phyloP scores from a whole-genome alignment of 2,888 invertebrate species.

The Aleiodes leptofemur region DNA sequence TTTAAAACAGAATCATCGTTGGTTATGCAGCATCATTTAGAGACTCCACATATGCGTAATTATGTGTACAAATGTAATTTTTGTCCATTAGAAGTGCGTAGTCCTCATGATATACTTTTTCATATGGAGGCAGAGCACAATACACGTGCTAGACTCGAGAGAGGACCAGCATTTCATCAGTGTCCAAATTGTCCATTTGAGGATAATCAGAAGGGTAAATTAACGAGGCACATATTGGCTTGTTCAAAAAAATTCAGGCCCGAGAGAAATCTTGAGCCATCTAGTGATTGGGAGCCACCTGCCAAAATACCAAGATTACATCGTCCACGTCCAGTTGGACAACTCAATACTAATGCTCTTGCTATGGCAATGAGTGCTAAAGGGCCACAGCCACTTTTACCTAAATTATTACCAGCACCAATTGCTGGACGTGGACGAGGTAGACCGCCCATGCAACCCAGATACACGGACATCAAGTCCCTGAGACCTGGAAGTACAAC shows the following conservation, averaged over 20 bases:
- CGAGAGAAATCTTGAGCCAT: conserved; percentile 90
- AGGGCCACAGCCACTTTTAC: conserved; percentile 74
- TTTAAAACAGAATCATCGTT: conserved; percentile 92
- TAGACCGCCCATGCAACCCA: conserved; percentile 74
- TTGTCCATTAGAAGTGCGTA: conserved; percentile 87
- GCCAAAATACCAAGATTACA: conserved; percentile 91
- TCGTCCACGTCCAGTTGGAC: conserved; percentile 70
- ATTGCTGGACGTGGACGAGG: conserved; percentile 74
- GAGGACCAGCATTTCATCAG: conserved; percentile 91
- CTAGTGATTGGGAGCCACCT: conserved; percentile 94
- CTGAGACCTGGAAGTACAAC: conserved; percentile 67
- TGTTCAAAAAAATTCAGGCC: conserved; percentile 94
- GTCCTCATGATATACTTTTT: conserved; percentile 90
- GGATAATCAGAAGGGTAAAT: conserved; percentile 93
- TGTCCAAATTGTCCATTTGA: conserved; percentile 96
- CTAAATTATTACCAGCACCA: conserved; percentile 74
- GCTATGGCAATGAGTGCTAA: conserved; percentile 72
- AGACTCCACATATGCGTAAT: conserved; percentile 94
- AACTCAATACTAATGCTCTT: conserved; percentile 66
- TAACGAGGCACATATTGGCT: conserved; percentile 90
- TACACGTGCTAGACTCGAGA: conserved; percentile 87
- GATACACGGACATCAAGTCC: conserved; percentile 70
- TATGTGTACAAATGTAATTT: conserved; percentile 91
- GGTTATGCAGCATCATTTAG: conserved; percentile 90
- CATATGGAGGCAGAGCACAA: conserved; percentile 96